Evolutionary conservation across 2,797 vertebrate species (phyloP).

Genomic region (Sebastes ruberrimus): DNA sequence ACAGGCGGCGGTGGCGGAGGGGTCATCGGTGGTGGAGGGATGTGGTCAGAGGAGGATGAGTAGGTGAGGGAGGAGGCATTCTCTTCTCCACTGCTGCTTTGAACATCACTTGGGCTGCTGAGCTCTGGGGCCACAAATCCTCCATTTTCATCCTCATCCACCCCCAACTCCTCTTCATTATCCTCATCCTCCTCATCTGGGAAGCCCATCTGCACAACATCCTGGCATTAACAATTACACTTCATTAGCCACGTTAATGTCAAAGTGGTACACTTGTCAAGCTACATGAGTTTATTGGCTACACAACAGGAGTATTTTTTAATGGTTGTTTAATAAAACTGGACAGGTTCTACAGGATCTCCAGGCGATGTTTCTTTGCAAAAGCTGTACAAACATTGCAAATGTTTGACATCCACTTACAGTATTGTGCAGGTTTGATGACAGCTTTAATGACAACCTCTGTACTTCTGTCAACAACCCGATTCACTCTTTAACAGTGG

Average conservation of each 20-base stretch:
- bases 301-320: not conserved
- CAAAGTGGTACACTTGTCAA: constrained; percentile 6
- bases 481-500: not conserved
- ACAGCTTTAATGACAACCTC: not conserved
- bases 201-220: constrained; percentile 92
- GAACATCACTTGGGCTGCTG: constrained; percentile 92
- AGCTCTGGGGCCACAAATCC: constrained; percentile 88
- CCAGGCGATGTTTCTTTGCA: not conserved
- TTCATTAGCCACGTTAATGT: constrained; percentile 48
- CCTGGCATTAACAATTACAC: constrained; percentile 78
- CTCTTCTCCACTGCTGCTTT: constrained; percentile 94
- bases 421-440: not conserved
- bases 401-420: not conserved
- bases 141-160: constrained; percentile 90
- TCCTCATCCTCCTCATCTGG: constrained; percentile 90
- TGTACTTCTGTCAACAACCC: not conserved
- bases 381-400: not conserved
- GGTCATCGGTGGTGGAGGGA: constrained; percentile 91
- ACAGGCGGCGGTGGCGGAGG: constrained; percentile 90
- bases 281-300: not conserved
- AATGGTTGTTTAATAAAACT: not conserved
- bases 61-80: constrained; percentile 96
- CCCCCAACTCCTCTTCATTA: constrained; percentile 77
- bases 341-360: not conserved
- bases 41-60: constrained; percentile 94